Conservation (phyloP, 2,888 invertebrate genomes). For the Lutraria lutraria region DNA sequence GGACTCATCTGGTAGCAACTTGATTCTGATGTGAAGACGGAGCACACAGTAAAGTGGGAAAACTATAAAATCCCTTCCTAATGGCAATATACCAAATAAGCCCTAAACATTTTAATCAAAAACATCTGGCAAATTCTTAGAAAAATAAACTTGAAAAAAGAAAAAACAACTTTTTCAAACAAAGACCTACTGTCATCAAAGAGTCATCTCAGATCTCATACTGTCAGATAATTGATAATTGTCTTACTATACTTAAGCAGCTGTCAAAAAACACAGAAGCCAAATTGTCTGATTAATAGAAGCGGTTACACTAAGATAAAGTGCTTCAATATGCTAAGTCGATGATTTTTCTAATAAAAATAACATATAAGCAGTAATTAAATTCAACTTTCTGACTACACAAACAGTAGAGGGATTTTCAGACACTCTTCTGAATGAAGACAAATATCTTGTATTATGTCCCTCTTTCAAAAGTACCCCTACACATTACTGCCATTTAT, state of each 20-base stretch:
- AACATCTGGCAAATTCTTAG: background rate
- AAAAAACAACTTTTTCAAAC: background rate
- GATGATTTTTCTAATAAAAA: conserved; percentile 9
- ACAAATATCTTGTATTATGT: conserved; percentile 2
- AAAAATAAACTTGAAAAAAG: background rate
- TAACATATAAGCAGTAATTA: background rate
- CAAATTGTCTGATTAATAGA: background rate
- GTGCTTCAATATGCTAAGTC: background rate
- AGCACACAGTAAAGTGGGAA: too few relatives aligned
- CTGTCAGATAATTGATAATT: background rate
- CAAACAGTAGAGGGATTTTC: background rate
- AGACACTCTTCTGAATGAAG: conserved; percentile 2
- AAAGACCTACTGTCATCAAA: background rate
- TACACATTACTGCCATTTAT: conserved; percentile 33
- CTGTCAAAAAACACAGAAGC: conserved; percentile 18
- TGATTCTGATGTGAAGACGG: too few relatives aligned
- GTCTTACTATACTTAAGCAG: background rate
- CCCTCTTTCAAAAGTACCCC: background rate
- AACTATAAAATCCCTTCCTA: too few relatives aligned
- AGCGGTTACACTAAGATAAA: background rate
- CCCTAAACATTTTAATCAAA: too few relatives aligned
- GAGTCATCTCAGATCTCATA: background rate
- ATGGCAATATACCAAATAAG: too few relatives aligned
- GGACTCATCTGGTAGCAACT: too few relatives aligned
- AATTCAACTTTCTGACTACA: background rate